Conservation (phyloP, 1,140 invertebrate species). For the Centruroides vittatus region DNA sequence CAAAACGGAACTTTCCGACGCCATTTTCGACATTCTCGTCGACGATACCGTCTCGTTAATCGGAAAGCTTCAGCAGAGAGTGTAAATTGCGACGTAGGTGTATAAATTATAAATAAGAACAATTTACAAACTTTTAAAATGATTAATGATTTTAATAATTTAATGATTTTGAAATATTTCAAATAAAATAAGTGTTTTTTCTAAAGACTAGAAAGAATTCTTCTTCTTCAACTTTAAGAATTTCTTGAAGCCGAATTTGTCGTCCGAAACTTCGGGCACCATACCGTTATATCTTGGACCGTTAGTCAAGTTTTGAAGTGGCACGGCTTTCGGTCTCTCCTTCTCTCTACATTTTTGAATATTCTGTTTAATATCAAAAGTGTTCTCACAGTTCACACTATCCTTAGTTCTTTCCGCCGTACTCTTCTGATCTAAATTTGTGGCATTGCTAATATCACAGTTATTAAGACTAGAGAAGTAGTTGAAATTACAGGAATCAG, state of each 20-base stretch:
- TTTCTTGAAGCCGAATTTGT: constrained; percentile 11
- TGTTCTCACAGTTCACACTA: constrained; percentile 5
- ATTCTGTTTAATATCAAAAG: background rate
- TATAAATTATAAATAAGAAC: background rate
- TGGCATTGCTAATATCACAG: background rate
- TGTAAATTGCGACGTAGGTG: background rate
- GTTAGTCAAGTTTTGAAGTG: constrained; percentile 12
- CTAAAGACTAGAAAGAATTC: constrained; percentile 13
- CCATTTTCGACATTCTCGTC: constrained; percentile 45
- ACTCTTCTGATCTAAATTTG: background rate
- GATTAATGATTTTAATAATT: no score
- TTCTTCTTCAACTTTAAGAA: constrained; percentile 12
- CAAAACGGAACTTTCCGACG: constrained; percentile 47
- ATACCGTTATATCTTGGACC: background rate
- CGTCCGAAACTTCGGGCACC: background rate
- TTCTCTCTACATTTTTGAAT: background rate
- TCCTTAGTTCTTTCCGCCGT: background rate
- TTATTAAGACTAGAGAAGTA: background rate
- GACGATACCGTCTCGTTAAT: constrained; percentile 39
- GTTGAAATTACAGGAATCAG: background rate
- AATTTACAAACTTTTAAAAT: background rate
- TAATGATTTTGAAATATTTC: no score
- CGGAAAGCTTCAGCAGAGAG: background rate
- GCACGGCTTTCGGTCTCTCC: background rate
- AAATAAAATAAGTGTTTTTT: no score